Base-by-base conservation (phyloP, 2,797 vertebrate species). In the Acomys russatus region DNA sequence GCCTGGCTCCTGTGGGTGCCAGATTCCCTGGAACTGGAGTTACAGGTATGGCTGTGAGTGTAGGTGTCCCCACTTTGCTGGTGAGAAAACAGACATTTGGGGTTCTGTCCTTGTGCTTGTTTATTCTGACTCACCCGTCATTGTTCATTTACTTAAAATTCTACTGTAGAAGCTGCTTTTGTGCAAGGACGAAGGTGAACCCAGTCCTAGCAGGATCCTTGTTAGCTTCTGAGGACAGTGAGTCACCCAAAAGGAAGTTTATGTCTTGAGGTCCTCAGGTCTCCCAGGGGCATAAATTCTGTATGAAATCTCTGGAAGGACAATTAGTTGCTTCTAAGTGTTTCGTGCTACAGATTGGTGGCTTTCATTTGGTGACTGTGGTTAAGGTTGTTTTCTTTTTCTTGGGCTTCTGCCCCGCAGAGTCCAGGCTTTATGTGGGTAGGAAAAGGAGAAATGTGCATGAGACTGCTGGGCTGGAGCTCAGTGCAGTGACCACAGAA, bases 111-210 rank as follows among this genome's bases (percentile, higher is more conserved):
- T 70, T 59, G 7, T 1, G n/a, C 66, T 71, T 8, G 6, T 59
- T 3, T 38, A 17, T 85, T 82, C 66, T 49, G 71, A 59, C 30
- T 92, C 44, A 51, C 28, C 4, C 6, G 7, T 66, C 63, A 70
- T 1, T 86, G 22, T n/a, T 92, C 25, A 6, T 44, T 95, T 80
- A 33, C 92, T 95, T 77, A 20, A 82, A 64, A 83, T 86, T 80
- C 84, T 23, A 8, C 61, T 59, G 18, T 38, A 66, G 91, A 23
- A 74, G 49, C 4, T 12, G 28, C 59, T 79, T 49, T 28, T 10
- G 3, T 35, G 38, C 33, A 44, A 70, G 76, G 61, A 82, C 0
- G 10, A 66, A 71, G 51, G 59, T 17, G 22, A 64, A 28, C 35
- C 14, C n/a, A 64, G 25, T 33, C 23, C 49, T 85, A 59, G 2